Evolutionary conservation across 53 echinoderm and acorn worm genomes (phyloP).

Genomic region (Antedon mediterranea): DNA sequence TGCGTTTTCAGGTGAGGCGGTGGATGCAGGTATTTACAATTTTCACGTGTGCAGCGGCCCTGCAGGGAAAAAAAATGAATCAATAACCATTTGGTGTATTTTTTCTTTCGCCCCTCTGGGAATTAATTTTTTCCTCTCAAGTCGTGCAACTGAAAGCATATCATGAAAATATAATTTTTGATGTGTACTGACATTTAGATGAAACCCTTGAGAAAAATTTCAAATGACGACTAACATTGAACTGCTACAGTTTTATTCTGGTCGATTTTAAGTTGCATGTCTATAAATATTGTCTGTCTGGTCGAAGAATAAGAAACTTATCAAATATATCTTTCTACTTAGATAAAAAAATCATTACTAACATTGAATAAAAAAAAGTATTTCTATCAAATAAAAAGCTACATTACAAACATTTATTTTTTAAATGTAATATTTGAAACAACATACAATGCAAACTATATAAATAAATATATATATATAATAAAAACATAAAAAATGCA

Average conservation of each 20-base stretch:
- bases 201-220: neutral
- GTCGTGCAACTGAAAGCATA: neutral
- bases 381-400: no score
- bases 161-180: neutral
- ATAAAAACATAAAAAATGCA: no score
- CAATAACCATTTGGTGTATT: neutral
- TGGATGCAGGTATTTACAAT: slow-evolving; percentile 96
- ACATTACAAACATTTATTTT: no score
- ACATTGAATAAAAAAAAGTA: no score
- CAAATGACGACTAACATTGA: neutral
- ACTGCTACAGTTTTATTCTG: neutral
- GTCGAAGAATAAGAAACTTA: no score
- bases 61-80: slow-evolving; percentile 15
- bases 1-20: slow-evolving; percentile 98
- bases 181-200: neutral
- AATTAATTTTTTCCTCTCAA: slow-evolving; percentile 2
- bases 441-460: no score
- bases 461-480: no score
- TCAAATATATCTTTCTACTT: no score
- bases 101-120: neutral
- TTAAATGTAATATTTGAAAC: no score
- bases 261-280: no score
- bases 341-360: no score
- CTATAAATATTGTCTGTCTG: no score
- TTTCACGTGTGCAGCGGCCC: slow-evolving; percentile 98